Conservation (phyloP, 2,113 vertebrate species). For the Ophthalmolycus amberensis region DNA sequence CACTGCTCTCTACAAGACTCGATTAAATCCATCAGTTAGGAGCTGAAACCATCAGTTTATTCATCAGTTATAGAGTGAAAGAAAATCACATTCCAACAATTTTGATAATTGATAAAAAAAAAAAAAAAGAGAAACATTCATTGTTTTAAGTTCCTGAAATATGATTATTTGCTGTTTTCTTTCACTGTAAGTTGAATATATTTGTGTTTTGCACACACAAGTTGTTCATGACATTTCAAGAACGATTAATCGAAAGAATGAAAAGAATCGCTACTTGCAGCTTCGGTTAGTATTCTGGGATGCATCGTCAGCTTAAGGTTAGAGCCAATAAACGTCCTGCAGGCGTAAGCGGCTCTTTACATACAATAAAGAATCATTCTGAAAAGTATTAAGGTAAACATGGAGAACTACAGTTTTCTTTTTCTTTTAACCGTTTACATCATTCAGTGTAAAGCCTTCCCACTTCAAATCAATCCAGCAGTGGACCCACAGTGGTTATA, state of each 20-base stretch:
- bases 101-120: background rate
- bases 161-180: background rate
- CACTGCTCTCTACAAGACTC: constrained; percentile 17
- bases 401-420: background rate
- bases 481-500: background rate
- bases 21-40: constrained; percentile 11
- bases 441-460: background rate
- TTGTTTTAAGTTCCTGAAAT: background rate
- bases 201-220: background rate
- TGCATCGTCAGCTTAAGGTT: background rate
- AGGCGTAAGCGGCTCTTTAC: background rate
- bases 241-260: background rate
- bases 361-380: background rate
- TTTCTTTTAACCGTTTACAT: background rate
- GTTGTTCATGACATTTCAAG: background rate
- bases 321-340: background rate
- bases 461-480: background rate
- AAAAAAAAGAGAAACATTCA: background rate
- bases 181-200: no score
- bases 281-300: background rate
- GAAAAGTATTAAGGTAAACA: background rate
- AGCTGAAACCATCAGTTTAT: constrained; percentile 17
- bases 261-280: background rate
- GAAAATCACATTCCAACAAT: background rate
- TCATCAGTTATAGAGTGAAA: background rate